A percentile compares a stretch with the other conserved stretches of the same genome.
These are phyloP conservation scores for Corythaixoides concolor DNA, from an alignment of 2,113 vertebrate species.

Conservation along the genomic window DNA sequence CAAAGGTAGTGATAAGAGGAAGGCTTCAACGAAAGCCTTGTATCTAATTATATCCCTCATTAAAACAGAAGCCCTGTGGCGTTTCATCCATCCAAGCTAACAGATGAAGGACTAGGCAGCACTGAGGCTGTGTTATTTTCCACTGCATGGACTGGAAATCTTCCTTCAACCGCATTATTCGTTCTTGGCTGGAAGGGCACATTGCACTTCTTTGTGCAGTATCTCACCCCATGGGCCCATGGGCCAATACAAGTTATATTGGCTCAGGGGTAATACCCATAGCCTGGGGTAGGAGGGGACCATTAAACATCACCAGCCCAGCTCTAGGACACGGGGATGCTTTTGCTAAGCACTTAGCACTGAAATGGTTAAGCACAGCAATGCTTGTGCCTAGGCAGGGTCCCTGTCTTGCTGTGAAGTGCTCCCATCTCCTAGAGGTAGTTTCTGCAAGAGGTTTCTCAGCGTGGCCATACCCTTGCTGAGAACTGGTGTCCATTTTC, in stretches of 20 bases:
- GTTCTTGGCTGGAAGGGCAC: background rate
- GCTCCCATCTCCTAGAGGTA: background rate
- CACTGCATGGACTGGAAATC: background rate
- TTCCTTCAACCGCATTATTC: background rate
- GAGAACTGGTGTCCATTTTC: background rate
- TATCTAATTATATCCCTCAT: background rate
- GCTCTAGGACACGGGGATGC: background rate
- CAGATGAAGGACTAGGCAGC: background rate
- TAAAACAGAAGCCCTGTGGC: conserved; percentile 7
- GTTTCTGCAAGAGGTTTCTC: background rate
- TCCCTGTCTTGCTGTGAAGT: background rate
- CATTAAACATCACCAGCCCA: background rate
- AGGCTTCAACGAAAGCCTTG: background rate
- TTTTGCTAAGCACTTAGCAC: background rate
- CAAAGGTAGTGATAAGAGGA: background rate
- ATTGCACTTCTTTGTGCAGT: background rate
- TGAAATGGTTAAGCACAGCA: background rate
- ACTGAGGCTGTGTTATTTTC: background rate
- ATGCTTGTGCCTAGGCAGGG: accelerated
- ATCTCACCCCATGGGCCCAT: background rate
- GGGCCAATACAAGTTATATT: background rate
- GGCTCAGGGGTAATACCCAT: background rate
- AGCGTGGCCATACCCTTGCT: background rate
- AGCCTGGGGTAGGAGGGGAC: background rate
- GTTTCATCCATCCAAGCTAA: background rate